Base-by-base conservation (phyloP, 2,113 vertebrate genomes). In the Oncorhynchus clarkii region DNA sequence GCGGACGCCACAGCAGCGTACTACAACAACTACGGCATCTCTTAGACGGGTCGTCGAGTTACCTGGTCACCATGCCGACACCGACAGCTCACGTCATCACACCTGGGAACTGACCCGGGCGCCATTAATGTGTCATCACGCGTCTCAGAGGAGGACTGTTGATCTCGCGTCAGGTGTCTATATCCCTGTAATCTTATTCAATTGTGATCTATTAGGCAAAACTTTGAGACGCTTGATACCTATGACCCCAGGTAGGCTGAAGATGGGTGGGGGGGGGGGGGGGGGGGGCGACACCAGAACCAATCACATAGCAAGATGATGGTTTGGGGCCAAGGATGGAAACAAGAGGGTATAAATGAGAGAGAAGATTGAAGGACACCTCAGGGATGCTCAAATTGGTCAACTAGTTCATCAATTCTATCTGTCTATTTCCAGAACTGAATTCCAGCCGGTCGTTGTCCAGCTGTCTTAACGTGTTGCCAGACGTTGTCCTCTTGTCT, bases 11-110 rank as follows among this genome's bases (percentile, higher is more conserved):
- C 97, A 0, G 98, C 98, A 13, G 95, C 98, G 6, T 99, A 99
- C 89, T 99, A 99, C 93, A 99, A 98, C 88, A 98, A 96, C 91
- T 99, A 99, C 74, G 94, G 97, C 60, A 93, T 98, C 81, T 98
- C 98, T 0, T 98, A 98, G 91, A 93, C 62, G 5, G 39, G 31
- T 9, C 8, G 39, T 45, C 8, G 39, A 45, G 8, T 45, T 11
- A 45, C 39, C 39, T 11, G 60, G 60, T n/a, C 60, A 5, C 60
- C 51, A 18, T 45, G 39, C 9, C 39, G 39, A 48, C 22, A 13
- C 2, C 2, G 0, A 54, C 11, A 1, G 0, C 22, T 22, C 64
- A 75, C 27, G 62, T 78, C 62, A 1, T 22, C 12, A 1, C n/a
- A 75, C 26, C 2, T 22, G 51, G 62, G 76, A 75, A 82, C 31